Evolutionary conservation across 2,888 invertebrate genomes (phyloP), one percentile per base, ranked within the genome.

Genomic region (Heteromyza rotundicornis): DNA sequence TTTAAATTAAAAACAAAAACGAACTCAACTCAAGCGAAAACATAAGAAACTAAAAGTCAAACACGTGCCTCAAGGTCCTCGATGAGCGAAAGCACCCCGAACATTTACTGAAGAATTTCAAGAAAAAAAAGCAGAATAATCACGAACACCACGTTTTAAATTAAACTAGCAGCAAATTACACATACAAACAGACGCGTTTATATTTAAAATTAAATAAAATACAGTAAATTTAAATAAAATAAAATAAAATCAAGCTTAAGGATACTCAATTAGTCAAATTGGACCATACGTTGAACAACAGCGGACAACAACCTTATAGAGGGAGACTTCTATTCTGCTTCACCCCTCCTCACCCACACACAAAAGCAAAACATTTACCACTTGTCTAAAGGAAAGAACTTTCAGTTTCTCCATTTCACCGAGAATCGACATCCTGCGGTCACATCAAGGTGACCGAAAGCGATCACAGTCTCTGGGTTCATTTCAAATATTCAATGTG

Each of bases 61-160:
- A 67, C 59, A 68, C 69, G 70, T 71, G 72, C 70, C 72, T 71
- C 70, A 68, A 67, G 68, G 70, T 65, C 69, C 70, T 68, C 68
- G 69, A 67, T 66, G 69, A 68, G 67, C 69, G 69, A 63, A 60
- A 66, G 63, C 69, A 69, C 62, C 63, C 50, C 59, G 59, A 22
- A 60, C 58, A 64, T 59, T 51, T 56, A 60, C 24, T 40, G 36
- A 27, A 40, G n/a, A n/a, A n/a, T n/a, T n/a, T n/a, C n/a, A n/a
- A n/a, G n/a, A n/a, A n/a, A n/a, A n/a, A n/a, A n/a, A n/a, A n/a
- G n/a, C n/a, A n/a, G n/a, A 47, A 52, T 12, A 10, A 19, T 36
- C 22, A 52, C 23, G 19, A 36, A 51, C 49, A 53, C 17, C 50
- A 57, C 27, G 24, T 57, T 47, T 47, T 47, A 20, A 19, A 57